Conservation (phyloP, 2,113 vertebrate species). For the Clarias macrocephalus region DNA sequence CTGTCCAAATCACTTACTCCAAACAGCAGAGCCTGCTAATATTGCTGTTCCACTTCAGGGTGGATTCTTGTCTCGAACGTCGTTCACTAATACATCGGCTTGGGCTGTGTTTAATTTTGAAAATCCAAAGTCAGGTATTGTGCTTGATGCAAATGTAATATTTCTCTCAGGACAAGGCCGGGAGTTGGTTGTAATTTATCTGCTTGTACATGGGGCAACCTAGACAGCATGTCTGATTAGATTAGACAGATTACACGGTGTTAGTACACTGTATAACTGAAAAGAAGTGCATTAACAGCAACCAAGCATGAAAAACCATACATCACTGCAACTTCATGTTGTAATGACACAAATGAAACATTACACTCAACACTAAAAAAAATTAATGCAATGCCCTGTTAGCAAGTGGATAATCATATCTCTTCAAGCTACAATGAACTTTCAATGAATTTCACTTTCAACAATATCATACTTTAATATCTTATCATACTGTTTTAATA, state of each 20-base stretch:
- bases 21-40: slow-evolving; percentile 27
- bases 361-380: not conserved
- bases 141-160: not conserved
- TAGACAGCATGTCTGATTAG: not conserved
- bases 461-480: not conserved
- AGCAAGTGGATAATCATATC: not conserved
- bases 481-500: no score
- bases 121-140: slow-evolving; percentile 1
- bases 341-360: not conserved
- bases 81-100: not conserved
- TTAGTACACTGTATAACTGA: not conserved
- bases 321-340: not conserved
- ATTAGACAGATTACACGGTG: not conserved
- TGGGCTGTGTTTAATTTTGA: not conserved
- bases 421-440: not conserved
- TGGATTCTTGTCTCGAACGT: slow-evolving; percentile 15
- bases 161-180: not conserved
- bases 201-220: not conserved
- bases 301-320: not conserved
- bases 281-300: not conserved
- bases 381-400: not conserved
- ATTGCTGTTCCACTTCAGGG: slow-evolving; percentile 22
- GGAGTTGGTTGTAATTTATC: not conserved
- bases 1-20: slow-evolving; percentile 39
- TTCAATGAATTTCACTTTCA: not conserved